Conservation (phyloP, 2,888 invertebrate genomes). For the Dicycla oo region DNA sequence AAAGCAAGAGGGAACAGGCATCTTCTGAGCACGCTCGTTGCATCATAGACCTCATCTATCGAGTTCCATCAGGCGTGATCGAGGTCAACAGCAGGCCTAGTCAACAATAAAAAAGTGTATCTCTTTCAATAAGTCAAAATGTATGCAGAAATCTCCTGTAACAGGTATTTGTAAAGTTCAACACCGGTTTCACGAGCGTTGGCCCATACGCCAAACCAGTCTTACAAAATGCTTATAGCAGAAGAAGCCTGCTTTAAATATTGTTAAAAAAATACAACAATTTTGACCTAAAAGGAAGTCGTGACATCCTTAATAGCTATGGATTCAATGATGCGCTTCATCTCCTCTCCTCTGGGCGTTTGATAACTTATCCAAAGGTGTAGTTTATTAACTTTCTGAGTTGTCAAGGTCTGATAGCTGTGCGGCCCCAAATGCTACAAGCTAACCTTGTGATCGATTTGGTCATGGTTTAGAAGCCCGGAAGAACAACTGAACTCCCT, state of each 20-base stretch:
- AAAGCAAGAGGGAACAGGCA: too few species aligned
- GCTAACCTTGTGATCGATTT: constrained; percentile 3
- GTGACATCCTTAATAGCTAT: not conserved
- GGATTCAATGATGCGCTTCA: not conserved
- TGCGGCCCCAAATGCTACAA: not conserved
- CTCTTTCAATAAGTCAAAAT: constrained; percentile 9
- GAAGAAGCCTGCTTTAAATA: constrained; percentile 11
- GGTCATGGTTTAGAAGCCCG: not conserved
- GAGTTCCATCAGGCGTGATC: too few species aligned
- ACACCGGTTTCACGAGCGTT: constrained; percentile 14
- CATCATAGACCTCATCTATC: too few species aligned
- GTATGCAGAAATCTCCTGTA: constrained; percentile 26
- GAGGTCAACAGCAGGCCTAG: too few species aligned
- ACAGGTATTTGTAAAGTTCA: constrained; percentile 21
- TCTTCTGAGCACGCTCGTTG: too few species aligned
- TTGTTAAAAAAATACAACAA: not conserved
- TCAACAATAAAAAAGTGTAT: too few species aligned
- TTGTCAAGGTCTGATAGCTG: constrained; percentile 11
- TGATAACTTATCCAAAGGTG: not conserved
- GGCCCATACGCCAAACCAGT: constrained; percentile 25
- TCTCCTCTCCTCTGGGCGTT: not conserved
- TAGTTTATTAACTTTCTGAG: not conserved
- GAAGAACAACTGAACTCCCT: not conserved
- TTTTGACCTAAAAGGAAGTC: not conserved
- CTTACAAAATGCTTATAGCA: constrained; percentile 13